Percentiles rank a stretch among this genome's conserved stretches.
Conservation (phyloP, 2,113 vertebrate genomes). For the Emydura subglobosa region DNA sequence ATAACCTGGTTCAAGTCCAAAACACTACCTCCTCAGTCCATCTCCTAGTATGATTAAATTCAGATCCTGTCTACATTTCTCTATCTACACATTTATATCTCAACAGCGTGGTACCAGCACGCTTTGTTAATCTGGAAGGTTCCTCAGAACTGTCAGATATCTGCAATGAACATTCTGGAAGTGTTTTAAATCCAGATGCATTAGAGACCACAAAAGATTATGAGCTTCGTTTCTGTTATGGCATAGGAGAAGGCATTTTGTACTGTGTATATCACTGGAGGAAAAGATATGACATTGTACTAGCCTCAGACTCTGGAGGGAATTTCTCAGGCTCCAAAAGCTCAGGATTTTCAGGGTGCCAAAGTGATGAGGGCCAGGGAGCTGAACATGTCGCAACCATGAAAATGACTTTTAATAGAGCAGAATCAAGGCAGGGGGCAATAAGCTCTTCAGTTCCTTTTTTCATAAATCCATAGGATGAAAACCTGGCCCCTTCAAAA, state of each 20-base stretch:
- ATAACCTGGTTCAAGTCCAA: not conserved
- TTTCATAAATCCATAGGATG: not conserved
- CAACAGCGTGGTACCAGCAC: not conserved
- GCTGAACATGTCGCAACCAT: not conserved
- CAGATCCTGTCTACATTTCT: not conserved
- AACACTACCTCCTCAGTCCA: not conserved
- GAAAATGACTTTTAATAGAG: not conserved
- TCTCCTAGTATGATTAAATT: not conserved
- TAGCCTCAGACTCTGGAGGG: not conserved
- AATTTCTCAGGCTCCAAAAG: not conserved
- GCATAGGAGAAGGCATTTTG: not conserved
- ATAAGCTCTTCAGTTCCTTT: not conserved
- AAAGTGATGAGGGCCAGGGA: not conserved
- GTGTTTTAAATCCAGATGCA: not conserved
- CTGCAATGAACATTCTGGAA: not conserved
- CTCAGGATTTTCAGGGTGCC: conserved; percentile 1
- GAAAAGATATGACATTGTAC: not conserved
- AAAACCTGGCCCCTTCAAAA: not conserved
- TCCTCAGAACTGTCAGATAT: not conserved
- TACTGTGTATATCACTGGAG: not conserved
- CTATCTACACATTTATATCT: not conserved
- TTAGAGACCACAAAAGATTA: not conserved
- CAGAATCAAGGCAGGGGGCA: not conserved
- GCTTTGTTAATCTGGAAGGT: not conserved
- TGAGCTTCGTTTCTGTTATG: not conserved